Evolutionary conservation across 2,888 invertebrate species (phyloP), one percentile per base, ranked within the genome.

Genomic region (Synergus itoensis): DNA sequence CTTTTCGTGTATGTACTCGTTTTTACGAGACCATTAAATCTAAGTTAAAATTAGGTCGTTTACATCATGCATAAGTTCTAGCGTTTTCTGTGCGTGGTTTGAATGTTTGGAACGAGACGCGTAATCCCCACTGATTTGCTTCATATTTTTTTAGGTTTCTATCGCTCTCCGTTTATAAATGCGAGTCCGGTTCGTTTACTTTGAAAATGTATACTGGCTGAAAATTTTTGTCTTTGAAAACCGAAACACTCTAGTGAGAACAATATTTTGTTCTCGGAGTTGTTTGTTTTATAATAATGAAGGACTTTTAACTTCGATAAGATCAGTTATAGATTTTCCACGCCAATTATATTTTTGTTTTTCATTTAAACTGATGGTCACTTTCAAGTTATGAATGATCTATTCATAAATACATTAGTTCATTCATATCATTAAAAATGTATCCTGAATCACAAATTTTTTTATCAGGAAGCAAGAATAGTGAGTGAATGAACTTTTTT

Each of bases 31-130:
- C 73, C 48, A 53, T 73, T 73, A 73, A 73, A 57, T 53, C 53
- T 36, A 73, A 48, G 73, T 53, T 73, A 53, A 53, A 73, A 73
- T 73, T 73, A 73, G 67, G 48, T 73, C 53, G 73, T 53, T 73
- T 73, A 73, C 73, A 73, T 73, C 73, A 73, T 11, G n/a, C 48
- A 28, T 53, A 73, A 73, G 69, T 73, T 73, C 48, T 48, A 16
- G 11, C 48, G 48, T 16, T 28, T 53, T 73, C 28, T 28, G 73
- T 53, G n/a, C 53, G 53, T 21, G 67, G 67, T 28, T 62, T 53
- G 28, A 53, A 73, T n/a, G 48, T 21, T 48, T 53, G 9, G 36
- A 73, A 73, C 73, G 73, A 73, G 28, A 53, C 53, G 11, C 48
- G 53, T 73, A 73, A 73, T 73, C 73, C 53, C 40, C 73, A 53